phyloP scores from a whole-genome alignment of 2,888 invertebrate species.

The Apodemia zela region DNA sequence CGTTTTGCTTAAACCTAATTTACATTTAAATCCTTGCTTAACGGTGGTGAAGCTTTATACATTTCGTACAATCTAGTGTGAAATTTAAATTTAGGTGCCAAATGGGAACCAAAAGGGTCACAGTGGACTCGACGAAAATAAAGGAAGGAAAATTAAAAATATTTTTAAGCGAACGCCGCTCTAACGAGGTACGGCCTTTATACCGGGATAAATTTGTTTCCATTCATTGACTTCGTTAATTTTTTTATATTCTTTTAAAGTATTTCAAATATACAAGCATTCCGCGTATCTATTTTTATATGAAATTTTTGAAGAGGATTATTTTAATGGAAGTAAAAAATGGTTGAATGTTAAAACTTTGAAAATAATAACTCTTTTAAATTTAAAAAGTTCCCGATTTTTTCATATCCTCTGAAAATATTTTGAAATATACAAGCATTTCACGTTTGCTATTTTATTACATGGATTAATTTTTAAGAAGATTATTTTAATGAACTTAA shows the following conservation, averaged over 20 bases:
- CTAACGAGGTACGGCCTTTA: slow-evolving; percentile 34
- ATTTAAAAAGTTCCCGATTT: too few relatives aligned
- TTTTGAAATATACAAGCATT: too few relatives aligned
- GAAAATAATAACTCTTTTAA: too few relatives aligned
- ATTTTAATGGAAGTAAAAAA: too few relatives aligned
- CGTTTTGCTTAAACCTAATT: slow-evolving; percentile 21
- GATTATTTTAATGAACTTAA: too few relatives aligned
- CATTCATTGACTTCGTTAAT: slow-evolving; percentile 1
- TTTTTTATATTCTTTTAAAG: not conserved
- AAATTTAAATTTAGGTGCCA: slow-evolving; percentile 24
- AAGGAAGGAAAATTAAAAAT: slow-evolving; percentile 67
- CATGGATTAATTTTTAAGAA: too few relatives aligned
- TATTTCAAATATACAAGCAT: not conserved
- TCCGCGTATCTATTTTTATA: too few relatives aligned
- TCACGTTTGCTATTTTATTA: too few relatives aligned
- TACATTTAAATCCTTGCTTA: slow-evolving; percentile 23
- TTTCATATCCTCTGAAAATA: too few relatives aligned
- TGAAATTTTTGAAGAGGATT: too few relatives aligned
- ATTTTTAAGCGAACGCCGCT: slow-evolving; percentile 40
- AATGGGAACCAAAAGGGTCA: slow-evolving; percentile 39
- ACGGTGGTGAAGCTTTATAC: slow-evolving; percentile 15
- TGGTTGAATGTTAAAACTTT: too few relatives aligned
- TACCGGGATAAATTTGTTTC: slow-evolving; percentile 8
- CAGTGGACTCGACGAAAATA: slow-evolving; percentile 47
- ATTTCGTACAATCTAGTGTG: slow-evolving; percentile 15